phyloP scores from a whole-genome alignment of 2,113 vertebrate genomes.

The Lampris megalopsis region DNA sequence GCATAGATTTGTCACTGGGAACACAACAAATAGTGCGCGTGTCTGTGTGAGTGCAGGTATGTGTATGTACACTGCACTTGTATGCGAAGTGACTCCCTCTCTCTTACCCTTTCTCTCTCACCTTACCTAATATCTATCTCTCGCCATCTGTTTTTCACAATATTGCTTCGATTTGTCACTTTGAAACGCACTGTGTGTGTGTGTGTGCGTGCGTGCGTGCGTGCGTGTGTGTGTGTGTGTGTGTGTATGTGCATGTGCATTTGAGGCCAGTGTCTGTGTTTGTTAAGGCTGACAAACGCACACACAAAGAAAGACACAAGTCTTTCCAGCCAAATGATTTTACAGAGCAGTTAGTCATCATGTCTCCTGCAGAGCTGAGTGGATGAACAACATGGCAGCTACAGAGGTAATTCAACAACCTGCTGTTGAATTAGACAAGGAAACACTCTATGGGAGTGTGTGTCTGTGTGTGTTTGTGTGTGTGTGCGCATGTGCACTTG shows the following conservation, averaged over 20 bases:
- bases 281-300: constrained; percentile 11
- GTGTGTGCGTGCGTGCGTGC: not conserved
- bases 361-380: constrained; percentile 50
- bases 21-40: constrained; percentile 4
- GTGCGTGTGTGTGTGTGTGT: constrained; percentile 3
- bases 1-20: constrained; percentile 47
- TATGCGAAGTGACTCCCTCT: constrained; percentile 17
- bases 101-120: not conserved
- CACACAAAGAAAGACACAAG: constrained; percentile 1
- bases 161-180: constrained; percentile 34
- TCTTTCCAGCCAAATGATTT: not conserved
- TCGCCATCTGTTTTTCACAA: not conserved
- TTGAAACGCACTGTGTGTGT: not conserved
- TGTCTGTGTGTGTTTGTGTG: not conserved
- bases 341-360: constrained; percentile 46
- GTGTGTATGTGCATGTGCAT: not conserved
- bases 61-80: not conserved
- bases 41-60: not conserved
- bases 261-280: not conserved
- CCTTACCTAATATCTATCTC: not conserved
- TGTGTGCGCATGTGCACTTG: constrained; percentile 8
- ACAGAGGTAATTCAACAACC: constrained; percentile 50
- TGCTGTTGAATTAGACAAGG: constrained; percentile 35
- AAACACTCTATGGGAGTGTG: constrained; percentile 9
- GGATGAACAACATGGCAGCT: constrained; percentile 57